These are phyloP conservation scores for Rhincodon typus DNA, from an alignment of 2,797 vertebrate species.

Conservation along the genomic window DNA sequence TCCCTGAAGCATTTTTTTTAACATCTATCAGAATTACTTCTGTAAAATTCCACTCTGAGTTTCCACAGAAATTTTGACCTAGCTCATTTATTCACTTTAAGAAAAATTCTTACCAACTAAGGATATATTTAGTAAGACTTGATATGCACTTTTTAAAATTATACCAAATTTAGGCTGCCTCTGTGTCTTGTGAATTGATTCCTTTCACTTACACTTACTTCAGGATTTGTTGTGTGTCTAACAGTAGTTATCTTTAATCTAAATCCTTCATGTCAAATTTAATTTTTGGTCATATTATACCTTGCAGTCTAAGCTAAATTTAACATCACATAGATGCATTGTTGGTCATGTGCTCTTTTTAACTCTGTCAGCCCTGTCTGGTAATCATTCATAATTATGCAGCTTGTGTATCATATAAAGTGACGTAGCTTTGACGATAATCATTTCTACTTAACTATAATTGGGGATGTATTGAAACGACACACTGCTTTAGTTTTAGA, in stretches of 20 bases:
- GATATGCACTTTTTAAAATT: not conserved
- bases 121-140: not conserved
- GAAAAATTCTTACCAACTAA: not conserved
- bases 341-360: slow-evolving; percentile 41
- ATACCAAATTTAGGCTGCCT: not conserved
- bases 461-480: not conserved
- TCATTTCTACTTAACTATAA: not conserved
- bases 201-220: slow-evolving; percentile 39
- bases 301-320: slow-evolving; percentile 41
- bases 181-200: not conserved
- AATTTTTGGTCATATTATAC: slow-evolving; percentile 41
- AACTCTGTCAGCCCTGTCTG: not conserved
- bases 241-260: not conserved
- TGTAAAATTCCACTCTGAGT: not conserved
- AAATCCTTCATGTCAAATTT: slow-evolving; percentile 25
- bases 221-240: slow-evolving; percentile 39
- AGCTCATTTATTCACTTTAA: not conserved
- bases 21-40: not conserved
- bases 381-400: not conserved
- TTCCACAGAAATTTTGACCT: not conserved
- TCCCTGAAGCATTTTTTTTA: not conserved
- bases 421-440: not conserved
- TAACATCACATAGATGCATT: slow-evolving; percentile 31
- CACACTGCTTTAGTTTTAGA: not conserved
- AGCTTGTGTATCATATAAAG: not conserved